Conservation (phyloP, 92 coral and sea anemone genomes). For the Zoanthus sansibaricus region DNA sequence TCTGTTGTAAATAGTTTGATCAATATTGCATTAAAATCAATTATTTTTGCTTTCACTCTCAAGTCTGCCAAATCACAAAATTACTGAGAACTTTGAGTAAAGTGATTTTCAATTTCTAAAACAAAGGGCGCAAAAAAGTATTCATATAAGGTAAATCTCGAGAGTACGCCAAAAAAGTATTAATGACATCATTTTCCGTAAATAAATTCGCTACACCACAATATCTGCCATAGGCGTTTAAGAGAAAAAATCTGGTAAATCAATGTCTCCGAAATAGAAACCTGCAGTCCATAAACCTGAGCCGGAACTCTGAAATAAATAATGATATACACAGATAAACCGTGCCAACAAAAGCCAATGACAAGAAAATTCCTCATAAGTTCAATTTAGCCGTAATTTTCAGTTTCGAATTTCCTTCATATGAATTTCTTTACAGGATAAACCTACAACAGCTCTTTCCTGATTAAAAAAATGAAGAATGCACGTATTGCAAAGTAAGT, state of each 20-base stretch:
- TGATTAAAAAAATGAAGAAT: not conserved
- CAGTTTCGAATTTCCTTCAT: no score
- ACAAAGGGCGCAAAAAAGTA: no score
- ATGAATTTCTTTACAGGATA: not conserved
- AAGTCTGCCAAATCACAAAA: not conserved
- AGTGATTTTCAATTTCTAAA: no score
- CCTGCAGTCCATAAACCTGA: not conserved
- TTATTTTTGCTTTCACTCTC: not conserved
- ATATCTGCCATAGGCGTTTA: not conserved
- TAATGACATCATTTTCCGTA: constrained; percentile 4
- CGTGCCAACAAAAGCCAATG: constrained; percentile 6
- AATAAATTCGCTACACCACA: not conserved
- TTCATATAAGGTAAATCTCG: no score
- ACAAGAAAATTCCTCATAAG: not conserved
- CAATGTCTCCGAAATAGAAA: not conserved
- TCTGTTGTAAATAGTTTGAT: not conserved
- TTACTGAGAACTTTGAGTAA: no score
- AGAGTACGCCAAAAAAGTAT: no score
- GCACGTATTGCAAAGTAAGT: not conserved
- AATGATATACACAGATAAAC: not conserved
- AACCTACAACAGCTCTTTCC: not conserved
- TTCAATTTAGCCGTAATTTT: not conserved
- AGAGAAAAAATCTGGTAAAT: not conserved
- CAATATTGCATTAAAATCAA: not conserved
- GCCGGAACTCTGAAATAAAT: constrained; percentile 22